phyloP scores from a whole-genome alignment of 2,888 invertebrate species.

The Nezara viridula region DNA sequence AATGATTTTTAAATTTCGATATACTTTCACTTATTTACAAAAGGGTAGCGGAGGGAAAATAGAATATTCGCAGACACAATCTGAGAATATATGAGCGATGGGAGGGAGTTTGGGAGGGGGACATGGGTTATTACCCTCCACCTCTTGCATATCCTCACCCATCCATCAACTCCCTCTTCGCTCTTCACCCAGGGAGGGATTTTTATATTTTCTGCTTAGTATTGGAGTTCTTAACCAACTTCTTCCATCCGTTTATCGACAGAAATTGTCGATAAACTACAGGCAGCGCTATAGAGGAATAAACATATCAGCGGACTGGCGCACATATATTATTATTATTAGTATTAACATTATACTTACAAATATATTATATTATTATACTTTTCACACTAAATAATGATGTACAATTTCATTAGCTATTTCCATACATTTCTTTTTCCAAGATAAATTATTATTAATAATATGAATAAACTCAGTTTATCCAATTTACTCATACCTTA shows the following conservation, averaged over 20 bases:
- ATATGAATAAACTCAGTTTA: no score
- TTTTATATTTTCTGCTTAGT: conserved; percentile 38
- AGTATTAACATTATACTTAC: no score
- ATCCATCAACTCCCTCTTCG: not conserved
- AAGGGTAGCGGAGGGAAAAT: not conserved
- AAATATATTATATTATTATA: no score
- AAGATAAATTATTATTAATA: no score
- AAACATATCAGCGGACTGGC: no score
- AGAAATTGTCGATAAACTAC: not conserved
- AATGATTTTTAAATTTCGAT: not conserved
- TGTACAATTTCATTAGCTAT: no score
- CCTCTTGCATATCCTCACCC: conserved; percentile 32
- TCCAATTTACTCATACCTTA: no score
- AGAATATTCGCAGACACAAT: conserved; percentile 3
- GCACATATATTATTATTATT: no score
- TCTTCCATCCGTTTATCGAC: not conserved
- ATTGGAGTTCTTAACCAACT: not conserved
- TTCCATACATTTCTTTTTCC: no score
- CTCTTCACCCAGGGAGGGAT: not conserved
- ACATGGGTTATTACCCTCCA: conserved; percentile 7
- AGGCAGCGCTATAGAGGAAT: not conserved
- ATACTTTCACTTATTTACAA: not conserved
- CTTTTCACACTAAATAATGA: no score
- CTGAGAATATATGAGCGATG: conserved; percentile 26
- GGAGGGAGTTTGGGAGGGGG: not conserved